Conservation (phyloP, 2,113 vertebrate species). For the Deroptyus accipitrinus region DNA sequence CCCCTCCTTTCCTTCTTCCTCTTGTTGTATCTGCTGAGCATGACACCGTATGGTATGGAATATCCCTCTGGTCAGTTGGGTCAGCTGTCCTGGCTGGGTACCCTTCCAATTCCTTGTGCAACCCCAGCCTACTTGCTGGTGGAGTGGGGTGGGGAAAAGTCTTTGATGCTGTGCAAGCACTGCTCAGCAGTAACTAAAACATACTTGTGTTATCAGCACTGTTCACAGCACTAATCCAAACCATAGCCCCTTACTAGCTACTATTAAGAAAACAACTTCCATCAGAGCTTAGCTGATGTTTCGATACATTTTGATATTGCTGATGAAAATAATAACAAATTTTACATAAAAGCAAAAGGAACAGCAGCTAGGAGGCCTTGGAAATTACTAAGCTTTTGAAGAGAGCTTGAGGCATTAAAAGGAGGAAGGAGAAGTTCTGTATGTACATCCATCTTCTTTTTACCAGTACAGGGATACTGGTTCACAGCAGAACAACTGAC, state of each 20-base stretch:
- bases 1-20: neutral
- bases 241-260: neutral
- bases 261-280: neutral
- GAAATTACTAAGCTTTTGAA: neutral
- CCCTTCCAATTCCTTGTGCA: neutral
- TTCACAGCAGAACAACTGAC: neutral
- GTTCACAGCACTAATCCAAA: neutral
- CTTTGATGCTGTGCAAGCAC: neutral
- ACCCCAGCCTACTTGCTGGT: neutral
- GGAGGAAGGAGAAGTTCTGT: neutral
- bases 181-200: neutral
- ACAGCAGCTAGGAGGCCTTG: neutral
- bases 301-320: neutral
- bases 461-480: neutral
- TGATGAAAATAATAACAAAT: constrained; percentile 13
- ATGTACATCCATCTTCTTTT: neutral
- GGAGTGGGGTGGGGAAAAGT: too few species aligned
- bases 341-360: neutral
- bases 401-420: neutral
- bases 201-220: neutral
- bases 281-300: neutral
- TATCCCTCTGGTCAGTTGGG: neutral
- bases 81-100: neutral
- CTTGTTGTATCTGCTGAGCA: neutral
- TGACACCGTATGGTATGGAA: neutral